A percentile compares a stretch with the other conserved stretches of the same genome.
These are phyloP conservation scores for Corythornis leucogaster DNA, from an alignment of 2,797 vertebrate genomes.

Conservation along the genomic window DNA sequence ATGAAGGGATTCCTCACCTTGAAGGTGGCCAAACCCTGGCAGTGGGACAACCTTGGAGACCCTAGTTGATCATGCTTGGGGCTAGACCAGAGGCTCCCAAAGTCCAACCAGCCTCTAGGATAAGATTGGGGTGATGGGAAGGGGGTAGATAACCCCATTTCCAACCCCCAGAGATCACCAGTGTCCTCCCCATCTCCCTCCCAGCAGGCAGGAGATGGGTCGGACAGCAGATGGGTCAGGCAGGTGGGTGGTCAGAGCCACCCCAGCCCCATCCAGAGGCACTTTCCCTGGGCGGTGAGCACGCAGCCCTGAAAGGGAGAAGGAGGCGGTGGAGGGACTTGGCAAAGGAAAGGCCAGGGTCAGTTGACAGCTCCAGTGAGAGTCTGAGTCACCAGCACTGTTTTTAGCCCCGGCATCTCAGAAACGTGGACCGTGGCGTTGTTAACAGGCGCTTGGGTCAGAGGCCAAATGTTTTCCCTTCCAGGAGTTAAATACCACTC, in stretches of 20 bases:
- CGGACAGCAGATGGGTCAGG: background rate
- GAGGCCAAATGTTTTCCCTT: conserved; percentile 64
- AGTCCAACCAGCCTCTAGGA: background rate
- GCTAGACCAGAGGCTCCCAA: background rate
- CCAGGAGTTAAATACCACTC: background rate
- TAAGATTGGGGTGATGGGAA: background rate
- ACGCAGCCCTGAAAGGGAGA: background rate
- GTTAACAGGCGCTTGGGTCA: conserved; percentile 53
- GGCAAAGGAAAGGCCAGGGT: background rate
- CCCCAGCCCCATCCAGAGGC: background rate
- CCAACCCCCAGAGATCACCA: background rate
- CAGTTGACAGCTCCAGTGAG: background rate
- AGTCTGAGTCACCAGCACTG: conserved; percentile 34
- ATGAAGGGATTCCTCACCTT: background rate
- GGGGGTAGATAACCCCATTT: fast-evolving
- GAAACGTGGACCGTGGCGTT: background rate
- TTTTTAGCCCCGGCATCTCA: conserved; percentile 58
- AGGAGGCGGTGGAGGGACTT: conserved; percentile 25
- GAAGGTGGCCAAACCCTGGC: background rate
- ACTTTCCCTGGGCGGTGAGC: fast-evolving
- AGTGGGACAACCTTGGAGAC: background rate
- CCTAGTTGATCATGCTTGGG: fast-evolving
- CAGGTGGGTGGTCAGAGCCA: background rate
- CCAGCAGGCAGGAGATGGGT: background rate
- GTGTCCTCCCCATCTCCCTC: background rate